Evolutionary conservation across 2,888 invertebrate genomes (phyloP).

Genomic region (Sminthurides aquaticus): DNA sequence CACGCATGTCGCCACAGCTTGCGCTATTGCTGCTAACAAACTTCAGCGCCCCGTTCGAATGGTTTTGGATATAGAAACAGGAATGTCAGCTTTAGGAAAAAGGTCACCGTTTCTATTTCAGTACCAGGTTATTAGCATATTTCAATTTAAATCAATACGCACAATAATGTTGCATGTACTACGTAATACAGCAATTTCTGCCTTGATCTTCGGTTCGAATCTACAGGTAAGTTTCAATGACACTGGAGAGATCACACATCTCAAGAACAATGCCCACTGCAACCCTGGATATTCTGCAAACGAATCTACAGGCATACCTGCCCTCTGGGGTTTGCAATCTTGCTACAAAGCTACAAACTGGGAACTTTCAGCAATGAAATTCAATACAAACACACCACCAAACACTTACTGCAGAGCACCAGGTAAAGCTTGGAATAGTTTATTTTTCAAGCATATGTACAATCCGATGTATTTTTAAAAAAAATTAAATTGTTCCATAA

Average conservation of each 20-base stretch:
- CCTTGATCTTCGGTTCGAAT: not conserved
- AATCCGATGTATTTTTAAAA: conserved; percentile 1
- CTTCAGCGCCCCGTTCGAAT: conserved; percentile 63
- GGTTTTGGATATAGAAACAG: conserved; percentile 62
- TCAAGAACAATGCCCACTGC: conserved; percentile 52
- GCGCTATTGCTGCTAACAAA: conserved; percentile 61
- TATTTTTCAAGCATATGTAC: not conserved
- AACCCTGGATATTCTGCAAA: conserved; percentile 51
- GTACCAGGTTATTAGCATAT: conserved; percentile 54
- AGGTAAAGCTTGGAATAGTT: conserved; percentile 51
- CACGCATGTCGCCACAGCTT: conserved; percentile 56
- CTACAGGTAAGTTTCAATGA: conserved; percentile 46
- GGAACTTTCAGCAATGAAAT: conserved; percentile 50
- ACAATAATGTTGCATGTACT: not conserved
- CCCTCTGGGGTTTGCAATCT: conserved; percentile 50
- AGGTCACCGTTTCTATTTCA: conserved; percentile 56
- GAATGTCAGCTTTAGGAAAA: conserved; percentile 64
- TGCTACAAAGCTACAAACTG: conserved; percentile 60
- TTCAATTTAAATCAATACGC: not conserved
- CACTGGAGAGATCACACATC: conserved; percentile 59
- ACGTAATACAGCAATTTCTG: too few species aligned
- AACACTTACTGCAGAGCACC: conserved; percentile 67
- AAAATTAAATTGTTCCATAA: not conserved
- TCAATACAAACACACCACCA: conserved; percentile 59
- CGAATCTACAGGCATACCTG: conserved; percentile 50